Evolutionary conservation across 2,113 vertebrate genomes (phyloP).

Genomic region (Mugil cephalus): DNA sequence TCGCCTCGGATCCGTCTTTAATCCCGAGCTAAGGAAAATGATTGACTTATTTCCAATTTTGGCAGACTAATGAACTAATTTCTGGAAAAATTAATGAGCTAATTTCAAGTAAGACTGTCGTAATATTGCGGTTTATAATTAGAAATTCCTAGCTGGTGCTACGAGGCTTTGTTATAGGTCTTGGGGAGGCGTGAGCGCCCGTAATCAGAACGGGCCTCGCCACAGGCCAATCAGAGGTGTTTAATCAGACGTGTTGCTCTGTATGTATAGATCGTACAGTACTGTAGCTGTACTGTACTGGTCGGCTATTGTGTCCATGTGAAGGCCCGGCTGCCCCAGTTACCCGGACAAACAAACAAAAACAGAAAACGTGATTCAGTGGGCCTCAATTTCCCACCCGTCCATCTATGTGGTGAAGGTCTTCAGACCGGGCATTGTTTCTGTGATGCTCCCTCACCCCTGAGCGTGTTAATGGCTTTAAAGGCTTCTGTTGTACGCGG

Average conservation of each 20-base stretch:
- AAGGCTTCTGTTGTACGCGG: neutral
- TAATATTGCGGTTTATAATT: neutral
- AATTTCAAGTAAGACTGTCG: neutral
- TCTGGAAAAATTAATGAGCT: too few relatives aligned
- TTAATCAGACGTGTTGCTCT: conserved; percentile 34
- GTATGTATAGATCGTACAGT: neutral
- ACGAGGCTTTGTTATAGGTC: neutral
- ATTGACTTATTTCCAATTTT: too few relatives aligned
- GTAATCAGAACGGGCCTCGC: neutral
- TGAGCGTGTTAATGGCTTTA: neutral
- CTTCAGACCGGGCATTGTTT: conserved; percentile 4
- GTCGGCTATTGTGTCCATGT: conserved; percentile 37
- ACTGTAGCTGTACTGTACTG: neutral
- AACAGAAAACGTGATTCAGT: conserved; percentile 3
- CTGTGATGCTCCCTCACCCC: conserved; percentile 15
- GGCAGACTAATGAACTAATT: too few relatives aligned
- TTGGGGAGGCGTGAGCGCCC: neutral
- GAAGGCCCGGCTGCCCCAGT: conserved; percentile 49
- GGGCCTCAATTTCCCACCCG: conserved; percentile 45
- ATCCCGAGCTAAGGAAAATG: too few relatives aligned
- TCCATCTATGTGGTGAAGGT: conserved; percentile 22
- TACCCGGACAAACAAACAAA: conserved; percentile 28
- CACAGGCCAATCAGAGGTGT: too few relatives aligned
- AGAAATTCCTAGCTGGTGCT: neutral
- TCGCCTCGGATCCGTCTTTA: too few relatives aligned